These are phyloP conservation scores for Bembecia ichneumoniformis DNA, from an alignment of 2,888 invertebrate genomes.

Conservation along the genomic window DNA sequence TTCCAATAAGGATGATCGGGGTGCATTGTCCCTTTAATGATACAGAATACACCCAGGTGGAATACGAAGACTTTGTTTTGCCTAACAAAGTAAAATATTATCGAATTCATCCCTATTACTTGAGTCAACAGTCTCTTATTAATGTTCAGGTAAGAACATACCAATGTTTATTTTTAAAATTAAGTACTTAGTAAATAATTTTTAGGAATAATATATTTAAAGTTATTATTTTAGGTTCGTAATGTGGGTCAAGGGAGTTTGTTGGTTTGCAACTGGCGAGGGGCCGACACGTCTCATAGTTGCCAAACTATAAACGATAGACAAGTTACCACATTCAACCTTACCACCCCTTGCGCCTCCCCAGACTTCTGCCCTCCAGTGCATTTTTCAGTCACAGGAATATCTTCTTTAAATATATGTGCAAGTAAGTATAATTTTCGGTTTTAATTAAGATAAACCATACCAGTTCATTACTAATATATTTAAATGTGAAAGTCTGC, in stretches of 20 bases:
- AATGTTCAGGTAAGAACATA: conserved; percentile 39
- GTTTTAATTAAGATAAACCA: too few relatives aligned
- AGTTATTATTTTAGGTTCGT: conserved; percentile 46
- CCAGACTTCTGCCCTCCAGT: conserved; percentile 65
- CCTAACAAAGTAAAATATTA: conserved; percentile 65
- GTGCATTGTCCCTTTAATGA: conserved; percentile 48
- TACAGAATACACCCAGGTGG: conserved; percentile 41
- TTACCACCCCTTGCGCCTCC: conserved; percentile 59
- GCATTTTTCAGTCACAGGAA: conserved; percentile 63
- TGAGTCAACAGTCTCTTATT: conserved; percentile 39
- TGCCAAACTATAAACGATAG: conserved; percentile 63
- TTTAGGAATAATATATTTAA: too few relatives aligned
- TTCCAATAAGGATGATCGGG: conserved; percentile 52
- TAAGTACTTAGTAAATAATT: too few relatives aligned
- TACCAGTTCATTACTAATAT: too few relatives aligned
- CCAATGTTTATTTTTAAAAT: too few relatives aligned
- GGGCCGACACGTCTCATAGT: conserved; percentile 48
- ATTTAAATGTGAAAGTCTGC: too few relatives aligned
- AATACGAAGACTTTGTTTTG: conserved; percentile 74
- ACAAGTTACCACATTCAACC: conserved; percentile 54
- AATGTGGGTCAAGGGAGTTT: conserved; percentile 68
- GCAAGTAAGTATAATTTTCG: conserved; percentile 59
- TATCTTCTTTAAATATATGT: conserved; percentile 67
- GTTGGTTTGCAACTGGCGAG: conserved; percentile 72
- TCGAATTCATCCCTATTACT: conserved; percentile 61